Evolutionary conservation across 2,888 invertebrate species (phyloP), one percentile per base, ranked within the genome.

Genomic region (Tineola bisselliella): DNA sequence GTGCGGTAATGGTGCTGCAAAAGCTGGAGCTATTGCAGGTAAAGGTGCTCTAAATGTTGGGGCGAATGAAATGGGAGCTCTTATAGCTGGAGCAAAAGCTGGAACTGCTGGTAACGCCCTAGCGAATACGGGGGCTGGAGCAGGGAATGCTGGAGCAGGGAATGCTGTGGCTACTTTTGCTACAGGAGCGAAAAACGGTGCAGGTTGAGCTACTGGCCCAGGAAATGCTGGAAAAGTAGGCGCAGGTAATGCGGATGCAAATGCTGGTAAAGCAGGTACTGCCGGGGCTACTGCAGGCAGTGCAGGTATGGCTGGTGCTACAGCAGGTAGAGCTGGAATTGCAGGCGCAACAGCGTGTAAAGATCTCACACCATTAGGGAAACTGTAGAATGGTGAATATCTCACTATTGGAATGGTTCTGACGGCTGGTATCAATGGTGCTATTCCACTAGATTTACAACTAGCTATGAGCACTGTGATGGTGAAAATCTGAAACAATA

Each of bases 381-480:
- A 86, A 66, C 77, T 87, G 70, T 84, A 87, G 71, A 80, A 87
- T 8, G 87, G 87, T 56, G 87, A 83, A 67, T 87, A 84, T 64
- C 86, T 75, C 0, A 84, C 86, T 18, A 86, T 70, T 1, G 86
- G 79, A 38, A 76, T 67, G 0, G 86, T 76, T 66, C 75, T 81
- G 15, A 82, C 69, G 59, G 76, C 76, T 62, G 84, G 70, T 56
- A 74, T 62, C 1, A 82, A 56, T 63, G 83, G 82, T 63, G 81
- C 81, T 63, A 86, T 66, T 62, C 84, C 86, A 64, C 87, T 87
- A 75, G 84, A 84, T 62, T 73, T 69, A 59, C 79, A 79, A 72
- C 81, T 79, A 77, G 79, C 81, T 77, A 84, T 76, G 65, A 84
- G 64, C 70, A 75, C 73, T 61, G 76, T 62, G 57, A 69, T 63